phyloP scores from a whole-genome alignment of 2,888 invertebrate genomes.

The Spialia ferax region DNA sequence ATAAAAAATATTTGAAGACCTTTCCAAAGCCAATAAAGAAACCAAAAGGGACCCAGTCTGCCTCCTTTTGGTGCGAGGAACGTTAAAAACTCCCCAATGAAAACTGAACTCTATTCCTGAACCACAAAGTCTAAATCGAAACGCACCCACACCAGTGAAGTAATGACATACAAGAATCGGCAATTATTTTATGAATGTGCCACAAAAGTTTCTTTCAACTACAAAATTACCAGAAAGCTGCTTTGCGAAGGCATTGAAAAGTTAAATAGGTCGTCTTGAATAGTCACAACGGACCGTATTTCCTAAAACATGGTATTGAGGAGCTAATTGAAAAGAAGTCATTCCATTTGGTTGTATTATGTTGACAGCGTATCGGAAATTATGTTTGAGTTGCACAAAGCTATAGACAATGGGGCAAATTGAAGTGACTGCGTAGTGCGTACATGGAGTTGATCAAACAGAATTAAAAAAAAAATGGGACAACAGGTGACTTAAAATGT shows the following conservation, averaged over 20 bases:
- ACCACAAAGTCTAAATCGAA: constrained; percentile 12
- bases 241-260: constrained; percentile 44
- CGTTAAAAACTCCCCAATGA: neutral
- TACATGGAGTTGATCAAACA: neutral
- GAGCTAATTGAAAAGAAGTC: constrained; percentile 52
- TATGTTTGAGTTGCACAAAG: neutral
- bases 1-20: constrained; percentile 2
- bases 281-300: constrained; percentile 40
- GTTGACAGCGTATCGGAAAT: constrained; percentile 32
- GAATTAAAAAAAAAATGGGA: neutral
- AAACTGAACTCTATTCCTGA: neutral
- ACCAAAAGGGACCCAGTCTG: constrained; percentile 12
- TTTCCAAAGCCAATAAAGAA: neutral
- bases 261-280: constrained; percentile 54
- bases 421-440: neutral
- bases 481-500: neutral
- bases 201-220: constrained; percentile 45
- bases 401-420: constrained; percentile 2
- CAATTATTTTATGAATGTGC: constrained; percentile 43
- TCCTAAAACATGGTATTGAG: constrained; percentile 45
- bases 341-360: constrained; percentile 21
- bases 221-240: constrained; percentile 49
- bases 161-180: constrained; percentile 42
- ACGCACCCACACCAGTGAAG: constrained; percentile 2
- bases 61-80: constrained; percentile 6